These are phyloP conservation scores for Microcebus ravelobensis DNA, from an alignment of 2,113 vertebrate species.

Conservation along the genomic window DNA sequence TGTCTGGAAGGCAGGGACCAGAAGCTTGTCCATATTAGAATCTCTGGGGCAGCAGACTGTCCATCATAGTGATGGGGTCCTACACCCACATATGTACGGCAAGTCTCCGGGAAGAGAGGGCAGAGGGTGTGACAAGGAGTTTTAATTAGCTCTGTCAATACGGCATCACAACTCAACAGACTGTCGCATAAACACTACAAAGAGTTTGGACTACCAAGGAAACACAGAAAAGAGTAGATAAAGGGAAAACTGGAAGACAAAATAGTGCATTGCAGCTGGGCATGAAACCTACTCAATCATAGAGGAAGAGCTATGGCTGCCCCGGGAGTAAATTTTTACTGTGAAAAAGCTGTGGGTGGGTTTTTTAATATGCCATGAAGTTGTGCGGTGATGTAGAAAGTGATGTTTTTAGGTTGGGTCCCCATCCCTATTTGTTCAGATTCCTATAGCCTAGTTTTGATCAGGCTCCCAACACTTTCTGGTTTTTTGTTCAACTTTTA, in stretches of 20 bases:
- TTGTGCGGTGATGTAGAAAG: too few species aligned
- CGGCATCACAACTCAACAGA: neutral
- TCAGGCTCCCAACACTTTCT: too few species aligned
- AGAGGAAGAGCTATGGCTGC: rapidly evolving
- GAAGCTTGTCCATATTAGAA: neutral
- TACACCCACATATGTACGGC: rapidly evolving
- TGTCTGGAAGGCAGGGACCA: neutral
- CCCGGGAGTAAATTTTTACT: rapidly evolving
- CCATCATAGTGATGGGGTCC: neutral
- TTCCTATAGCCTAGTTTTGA: neutral
- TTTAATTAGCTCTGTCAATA: too few species aligned
- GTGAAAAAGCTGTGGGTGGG: rapidly evolving
- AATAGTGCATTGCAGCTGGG: rapidly evolving
- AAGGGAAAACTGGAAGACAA: rapidly evolving
- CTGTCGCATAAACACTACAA: rapidly evolving
- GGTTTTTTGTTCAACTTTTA: neutral
- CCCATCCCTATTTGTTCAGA: neutral
- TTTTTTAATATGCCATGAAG: rapidly evolving
- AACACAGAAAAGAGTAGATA: neutral
- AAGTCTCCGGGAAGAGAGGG: rapidly evolving
- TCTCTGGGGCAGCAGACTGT: neutral
- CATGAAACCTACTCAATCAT: neutral
- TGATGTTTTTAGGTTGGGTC: rapidly evolving
- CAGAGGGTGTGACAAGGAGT: neutral
- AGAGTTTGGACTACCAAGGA: neutral